A percentile compares a stretch with the other conserved stretches of the same genome.
These are phyloP conservation scores for Rhinolophus sinicus DNA, from an alignment of 2,113 vertebrate genomes.

Conservation along the genomic window DNA sequence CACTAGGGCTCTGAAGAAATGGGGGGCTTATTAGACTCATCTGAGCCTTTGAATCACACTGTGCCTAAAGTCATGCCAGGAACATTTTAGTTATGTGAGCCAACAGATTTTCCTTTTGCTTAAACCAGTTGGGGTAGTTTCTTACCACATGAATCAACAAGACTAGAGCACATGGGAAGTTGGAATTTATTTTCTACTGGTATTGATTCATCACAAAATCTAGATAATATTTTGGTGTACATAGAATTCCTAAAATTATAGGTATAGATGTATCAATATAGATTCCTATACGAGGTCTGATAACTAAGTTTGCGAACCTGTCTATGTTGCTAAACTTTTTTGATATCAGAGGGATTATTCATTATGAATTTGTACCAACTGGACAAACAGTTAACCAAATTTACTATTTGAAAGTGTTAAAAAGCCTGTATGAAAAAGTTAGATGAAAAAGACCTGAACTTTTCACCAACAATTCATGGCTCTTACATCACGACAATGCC, in stretches of 20 bases:
- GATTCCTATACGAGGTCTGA: background rate
- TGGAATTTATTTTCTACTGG: background rate
- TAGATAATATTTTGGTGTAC: background rate
- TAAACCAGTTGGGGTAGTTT: background rate
- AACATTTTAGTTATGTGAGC: background rate
- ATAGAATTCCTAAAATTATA: background rate
- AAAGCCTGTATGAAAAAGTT: too few relatives aligned
- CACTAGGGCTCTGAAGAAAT: background rate
- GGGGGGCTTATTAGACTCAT: background rate
- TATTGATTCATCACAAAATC: background rate
- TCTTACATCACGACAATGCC: too few relatives aligned
- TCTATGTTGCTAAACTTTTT: too few relatives aligned
- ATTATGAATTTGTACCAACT: too few relatives aligned
- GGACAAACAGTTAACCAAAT: too few relatives aligned
- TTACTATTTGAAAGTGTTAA: too few relatives aligned
- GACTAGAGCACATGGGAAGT: background rate
- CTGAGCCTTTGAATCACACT: background rate
- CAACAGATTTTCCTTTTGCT: background rate
- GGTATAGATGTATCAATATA: background rate
- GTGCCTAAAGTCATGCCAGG: background rate
- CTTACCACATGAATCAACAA: background rate
- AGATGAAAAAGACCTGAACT: too few relatives aligned
- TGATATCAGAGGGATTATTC: too few relatives aligned
- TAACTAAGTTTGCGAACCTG: too few relatives aligned
- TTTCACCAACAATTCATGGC: too few relatives aligned